Base-by-base conservation (phyloP, 1,140 invertebrate species). In the Steinernema khuongi region DNA sequence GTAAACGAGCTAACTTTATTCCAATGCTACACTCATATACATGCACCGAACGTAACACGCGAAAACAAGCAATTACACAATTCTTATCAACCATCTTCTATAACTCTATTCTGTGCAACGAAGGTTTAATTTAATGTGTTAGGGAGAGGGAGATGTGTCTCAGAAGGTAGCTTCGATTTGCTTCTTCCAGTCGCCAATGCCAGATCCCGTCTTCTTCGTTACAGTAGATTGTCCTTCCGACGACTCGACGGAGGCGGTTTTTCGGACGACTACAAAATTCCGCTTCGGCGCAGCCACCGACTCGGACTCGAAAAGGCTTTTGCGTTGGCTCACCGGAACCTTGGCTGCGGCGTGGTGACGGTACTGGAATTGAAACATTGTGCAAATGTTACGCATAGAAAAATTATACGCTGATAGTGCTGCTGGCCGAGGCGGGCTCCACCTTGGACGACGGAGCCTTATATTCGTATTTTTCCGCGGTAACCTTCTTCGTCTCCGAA, bases 111-210 rank as follows among this genome's bases (percentile, higher is more conserved):
- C n/a, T n/a, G n/a, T 26, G 22, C 50, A 60, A 60, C 50, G 26
- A 60, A 60, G 7, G 14, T 17, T 60, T 60, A 60, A 22, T 60
- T 17, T 26, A 60, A n/a, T n/a, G n/a, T n/a, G n/a, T n/a, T 60
- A 60, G 19, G 22, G 14, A 22, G 22, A 14, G 4, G 4, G 50
- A 14, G 14, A 60, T n/a, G 4, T 60, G 26, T n/a, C 26, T n/a
- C 26, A 60, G 26, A 60, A 60, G 26, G 50, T 26, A 26, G 50
- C 50, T 60, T 60, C 50, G 4, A 60, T 22, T 26, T 60, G 50
- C 22, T 60, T 60, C 50, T 60, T 60, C 50, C 50, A 60, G 50
- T 60, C 50, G 7, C 50, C 50, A 22, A 60, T 60, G 50, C 26
- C 26, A 22, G 14, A n/a, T 26, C 26, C 50, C 4, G 50, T 60